These are phyloP conservation scores for Neotoma lepida DNA, from an alignment of 2,113 vertebrate species.

Conservation along the genomic window DNA sequence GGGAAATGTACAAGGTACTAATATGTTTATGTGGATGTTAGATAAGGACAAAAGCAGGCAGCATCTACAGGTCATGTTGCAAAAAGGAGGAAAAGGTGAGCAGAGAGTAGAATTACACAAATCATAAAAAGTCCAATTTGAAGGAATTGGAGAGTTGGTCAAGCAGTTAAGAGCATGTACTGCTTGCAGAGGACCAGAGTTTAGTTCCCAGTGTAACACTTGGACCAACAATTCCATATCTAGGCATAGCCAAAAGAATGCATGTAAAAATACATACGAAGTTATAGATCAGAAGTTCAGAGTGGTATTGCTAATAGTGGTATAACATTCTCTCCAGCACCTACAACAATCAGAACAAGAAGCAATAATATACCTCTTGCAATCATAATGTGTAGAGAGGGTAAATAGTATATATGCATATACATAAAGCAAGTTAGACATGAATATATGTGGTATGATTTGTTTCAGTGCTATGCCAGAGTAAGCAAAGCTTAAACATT, in stretches of 20 bases:
- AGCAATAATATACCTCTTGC: neutral
- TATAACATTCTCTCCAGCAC: neutral
- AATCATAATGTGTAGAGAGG: neutral
- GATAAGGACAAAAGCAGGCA: neutral
- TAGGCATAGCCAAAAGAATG: neutral
- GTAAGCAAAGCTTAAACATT: neutral
- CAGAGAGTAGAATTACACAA: neutral
- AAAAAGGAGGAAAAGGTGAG: neutral
- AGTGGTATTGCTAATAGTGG: neutral
- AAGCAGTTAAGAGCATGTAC: neutral
- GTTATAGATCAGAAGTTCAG: neutral
- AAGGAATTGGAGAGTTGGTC: neutral
- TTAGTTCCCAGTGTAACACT: neutral
- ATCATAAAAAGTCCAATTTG: neutral
- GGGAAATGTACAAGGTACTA: neutral
- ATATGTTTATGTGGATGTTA: neutral
- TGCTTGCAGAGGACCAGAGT: no score
- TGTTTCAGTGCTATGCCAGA: neutral
- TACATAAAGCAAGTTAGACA: neutral
- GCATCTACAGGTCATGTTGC: neutral
- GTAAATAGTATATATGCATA: neutral
- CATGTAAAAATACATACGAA: neutral
- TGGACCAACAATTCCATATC: neutral
- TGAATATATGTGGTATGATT: neutral
- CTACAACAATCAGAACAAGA: neutral